phyloP scores from a whole-genome alignment of 2,888 invertebrate species.

The Drosophila ustulata region DNA sequence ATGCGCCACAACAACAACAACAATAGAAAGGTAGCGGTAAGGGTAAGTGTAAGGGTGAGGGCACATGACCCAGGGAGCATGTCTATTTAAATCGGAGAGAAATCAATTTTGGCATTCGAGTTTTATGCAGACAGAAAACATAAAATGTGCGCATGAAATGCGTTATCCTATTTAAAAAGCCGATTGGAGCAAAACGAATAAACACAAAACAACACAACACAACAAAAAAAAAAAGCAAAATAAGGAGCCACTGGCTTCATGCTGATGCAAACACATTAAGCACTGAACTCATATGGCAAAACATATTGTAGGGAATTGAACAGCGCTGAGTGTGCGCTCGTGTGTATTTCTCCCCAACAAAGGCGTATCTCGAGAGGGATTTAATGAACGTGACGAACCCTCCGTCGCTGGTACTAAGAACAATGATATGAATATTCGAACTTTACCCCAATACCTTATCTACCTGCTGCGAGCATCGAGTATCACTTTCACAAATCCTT shows the following conservation, averaged over 20 bases:
- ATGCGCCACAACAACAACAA: not conserved
- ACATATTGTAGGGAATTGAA: slow-evolving; percentile 71
- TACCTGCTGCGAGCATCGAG: not conserved
- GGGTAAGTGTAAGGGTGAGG: not conserved
- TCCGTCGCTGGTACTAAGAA: not conserved
- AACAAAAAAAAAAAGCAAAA: not conserved
- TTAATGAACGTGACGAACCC: slow-evolving; percentile 2
- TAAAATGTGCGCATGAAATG: slow-evolving; percentile 73
- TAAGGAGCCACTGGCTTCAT: slow-evolving; percentile 44
- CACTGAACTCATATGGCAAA: slow-evolving; percentile 20
- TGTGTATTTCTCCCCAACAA: slow-evolving; percentile 28
- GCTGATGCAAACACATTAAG: slow-evolving; percentile 69
- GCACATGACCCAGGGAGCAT: slow-evolving; percentile 26
- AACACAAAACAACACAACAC: not conserved
- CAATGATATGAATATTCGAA: not conserved
- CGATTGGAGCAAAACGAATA: not conserved
- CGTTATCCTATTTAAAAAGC: slow-evolving; percentile 43
- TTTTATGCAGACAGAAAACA: slow-evolving; percentile 73
- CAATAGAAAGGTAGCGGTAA: not conserved
- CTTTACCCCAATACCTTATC: not conserved
- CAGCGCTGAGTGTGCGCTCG: slow-evolving; percentile 58
- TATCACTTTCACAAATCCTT: not conserved
- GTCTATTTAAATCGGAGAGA: slow-evolving; percentile 77
- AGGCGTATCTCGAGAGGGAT: slow-evolving; percentile 2
- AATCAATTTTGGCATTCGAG: slow-evolving; percentile 76